phyloP scores from a whole-genome alignment of 2,113 vertebrate species.

The Brienomyrus longianalis region DNA sequence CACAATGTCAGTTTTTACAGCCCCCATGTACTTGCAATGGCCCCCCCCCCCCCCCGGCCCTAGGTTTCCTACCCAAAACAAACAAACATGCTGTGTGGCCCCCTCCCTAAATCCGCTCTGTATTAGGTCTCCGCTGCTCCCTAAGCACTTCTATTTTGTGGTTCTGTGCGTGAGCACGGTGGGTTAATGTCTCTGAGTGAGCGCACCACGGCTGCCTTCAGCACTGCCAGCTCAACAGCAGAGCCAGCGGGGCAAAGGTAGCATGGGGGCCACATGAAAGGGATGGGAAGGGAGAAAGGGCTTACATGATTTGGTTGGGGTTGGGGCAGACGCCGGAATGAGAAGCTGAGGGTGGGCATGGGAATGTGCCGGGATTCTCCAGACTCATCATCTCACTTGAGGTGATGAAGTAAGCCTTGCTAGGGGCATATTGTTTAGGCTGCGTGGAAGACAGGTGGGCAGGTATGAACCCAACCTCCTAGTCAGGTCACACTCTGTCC shows the following conservation, averaged over 20 bases:
- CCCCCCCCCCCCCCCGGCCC: background rate
- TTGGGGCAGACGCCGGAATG: background rate
- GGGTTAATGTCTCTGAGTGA: slow-evolving; percentile 65
- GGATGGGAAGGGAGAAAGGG: background rate
- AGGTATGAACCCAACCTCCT: background rate
- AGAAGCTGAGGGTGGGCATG: background rate
- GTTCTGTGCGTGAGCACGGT: slow-evolving; percentile 47
- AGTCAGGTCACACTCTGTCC: background rate
- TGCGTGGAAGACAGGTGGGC: background rate
- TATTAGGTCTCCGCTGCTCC: slow-evolving; percentile 62
- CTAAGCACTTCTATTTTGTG: slow-evolving; percentile 67
- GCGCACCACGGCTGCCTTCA: slow-evolving; percentile 64
- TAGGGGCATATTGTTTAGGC: background rate
- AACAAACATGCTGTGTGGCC: slow-evolving; percentile 48
- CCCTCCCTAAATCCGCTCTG: slow-evolving; percentile 59
- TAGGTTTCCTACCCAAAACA: slow-evolving; percentile 39
- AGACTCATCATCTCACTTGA: background rate
- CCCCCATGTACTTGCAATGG: background rate
- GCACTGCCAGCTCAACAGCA: slow-evolving; percentile 52
- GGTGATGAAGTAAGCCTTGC: background rate
- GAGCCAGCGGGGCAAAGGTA: slow-evolving; percentile 20
- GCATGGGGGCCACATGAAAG: background rate
- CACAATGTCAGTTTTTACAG: background rate
- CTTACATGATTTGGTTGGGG: background rate
- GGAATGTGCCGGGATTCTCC: background rate